Conservation (phyloP, 2,113 vertebrate species). For the Oxygymnocypris stewartii region DNA sequence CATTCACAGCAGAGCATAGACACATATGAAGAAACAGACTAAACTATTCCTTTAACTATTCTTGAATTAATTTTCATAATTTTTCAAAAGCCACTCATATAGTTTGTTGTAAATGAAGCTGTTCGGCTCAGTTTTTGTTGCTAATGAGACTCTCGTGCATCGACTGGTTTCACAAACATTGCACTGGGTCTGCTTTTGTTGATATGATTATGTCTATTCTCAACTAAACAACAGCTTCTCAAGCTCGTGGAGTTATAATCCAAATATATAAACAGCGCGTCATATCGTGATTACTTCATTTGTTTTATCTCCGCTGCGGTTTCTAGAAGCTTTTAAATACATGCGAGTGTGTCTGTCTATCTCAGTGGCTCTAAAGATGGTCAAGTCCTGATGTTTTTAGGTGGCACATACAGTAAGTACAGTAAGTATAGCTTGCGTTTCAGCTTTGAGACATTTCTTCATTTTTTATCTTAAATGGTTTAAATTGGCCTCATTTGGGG, state of each 20-base stretch:
- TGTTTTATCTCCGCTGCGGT: not conserved
- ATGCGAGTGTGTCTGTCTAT: not conserved
- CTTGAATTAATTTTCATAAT: not conserved
- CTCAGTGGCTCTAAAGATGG: not conserved
- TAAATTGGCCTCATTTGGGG: not conserved
- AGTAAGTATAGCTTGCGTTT: not conserved
- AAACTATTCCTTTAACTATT: too few relatives aligned
- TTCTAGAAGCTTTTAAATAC: not conserved
- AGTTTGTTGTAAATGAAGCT: not conserved
- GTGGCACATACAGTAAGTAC: not conserved
- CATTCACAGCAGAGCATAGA: too few relatives aligned
- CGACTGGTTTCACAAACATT: not conserved
- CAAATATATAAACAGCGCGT: not conserved
- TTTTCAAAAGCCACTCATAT: not conserved
- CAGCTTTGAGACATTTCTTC: too few relatives aligned
- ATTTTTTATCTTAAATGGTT: not conserved
- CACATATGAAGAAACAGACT: too few relatives aligned
- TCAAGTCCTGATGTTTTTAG: not conserved
- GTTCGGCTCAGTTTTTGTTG: not conserved
- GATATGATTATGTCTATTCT: not conserved
- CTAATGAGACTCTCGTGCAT: not conserved
- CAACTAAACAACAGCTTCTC: not conserved
- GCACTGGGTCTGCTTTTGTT: not conserved
- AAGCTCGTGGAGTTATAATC: not conserved
- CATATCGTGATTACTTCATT: not conserved